Conservation (phyloP, 2,113 vertebrate species). For the Brachyistius frenatus region DNA sequence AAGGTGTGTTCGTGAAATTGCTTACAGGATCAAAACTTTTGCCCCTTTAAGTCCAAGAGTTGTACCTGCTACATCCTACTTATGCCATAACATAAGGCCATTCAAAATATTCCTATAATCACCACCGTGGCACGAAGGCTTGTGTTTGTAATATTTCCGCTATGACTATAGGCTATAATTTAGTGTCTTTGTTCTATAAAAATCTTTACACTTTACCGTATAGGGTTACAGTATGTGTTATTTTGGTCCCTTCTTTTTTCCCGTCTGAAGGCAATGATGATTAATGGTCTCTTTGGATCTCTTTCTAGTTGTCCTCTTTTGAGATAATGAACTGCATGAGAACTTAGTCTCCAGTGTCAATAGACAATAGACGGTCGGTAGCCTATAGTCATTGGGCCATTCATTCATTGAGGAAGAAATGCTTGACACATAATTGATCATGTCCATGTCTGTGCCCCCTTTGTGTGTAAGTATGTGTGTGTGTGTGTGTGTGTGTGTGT, state of each 20-base stretch:
- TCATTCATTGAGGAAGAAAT: constrained; percentile 79
- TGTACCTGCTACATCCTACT: constrained; percentile 38
- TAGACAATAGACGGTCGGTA: constrained; percentile 79
- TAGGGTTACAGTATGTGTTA: constrained; percentile 69
- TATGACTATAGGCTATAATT: constrained; percentile 8
- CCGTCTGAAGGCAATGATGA: constrained; percentile 79
- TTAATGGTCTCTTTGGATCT: constrained; percentile 80
- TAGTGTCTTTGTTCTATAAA: constrained; percentile 3
- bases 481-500: constrained; percentile 39
- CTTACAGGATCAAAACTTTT: constrained; percentile 51
- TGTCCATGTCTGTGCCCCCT: constrained; percentile 81
- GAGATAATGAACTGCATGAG: constrained; percentile 84
- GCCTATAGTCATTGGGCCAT: constrained; percentile 77
- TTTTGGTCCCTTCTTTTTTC: constrained; percentile 48
- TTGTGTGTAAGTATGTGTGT: constrained; percentile 69
- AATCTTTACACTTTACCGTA: constrained; percentile 27
- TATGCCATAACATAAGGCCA: constrained; percentile 16
- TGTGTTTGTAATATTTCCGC: constrained; percentile 9
- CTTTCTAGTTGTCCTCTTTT: constrained; percentile 74
- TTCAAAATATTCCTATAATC: constrained; percentile 16
- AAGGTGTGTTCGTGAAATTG: constrained; percentile 56
- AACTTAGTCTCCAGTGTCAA: constrained; percentile 79
- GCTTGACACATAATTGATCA: constrained; percentile 85
- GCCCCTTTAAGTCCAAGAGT: constrained; percentile 35
- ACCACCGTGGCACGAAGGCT: constrained; percentile 3